These are phyloP conservation scores for Eutolmus rufibarbis DNA, from an alignment of 2,888 invertebrate species.

Conservation along the genomic window DNA sequence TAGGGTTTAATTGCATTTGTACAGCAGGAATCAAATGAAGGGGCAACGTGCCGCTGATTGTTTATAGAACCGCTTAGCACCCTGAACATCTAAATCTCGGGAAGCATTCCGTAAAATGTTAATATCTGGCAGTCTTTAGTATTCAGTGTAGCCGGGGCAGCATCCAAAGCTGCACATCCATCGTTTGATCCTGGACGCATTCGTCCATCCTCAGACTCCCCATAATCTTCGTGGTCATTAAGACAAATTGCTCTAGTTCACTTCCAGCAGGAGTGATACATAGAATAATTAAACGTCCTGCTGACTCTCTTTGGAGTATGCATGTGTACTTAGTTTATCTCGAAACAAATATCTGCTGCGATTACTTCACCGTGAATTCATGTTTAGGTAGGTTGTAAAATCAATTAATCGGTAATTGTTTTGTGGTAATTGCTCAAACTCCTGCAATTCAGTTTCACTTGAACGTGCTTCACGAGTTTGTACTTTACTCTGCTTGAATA, in stretches of 20 bases:
- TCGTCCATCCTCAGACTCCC: background rate
- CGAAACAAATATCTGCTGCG: conserved; percentile 25
- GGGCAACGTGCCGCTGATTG: background rate
- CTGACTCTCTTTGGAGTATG: background rate
- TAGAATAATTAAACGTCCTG: conserved; percentile 40
- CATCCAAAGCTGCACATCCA: background rate
- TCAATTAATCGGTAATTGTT: conserved; percentile 52
- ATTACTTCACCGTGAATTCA: conserved; percentile 2
- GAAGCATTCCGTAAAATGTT: background rate
- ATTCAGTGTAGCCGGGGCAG: background rate
- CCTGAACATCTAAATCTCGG: background rate
- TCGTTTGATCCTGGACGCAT: background rate
- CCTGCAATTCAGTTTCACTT: background rate
- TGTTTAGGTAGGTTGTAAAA: conserved; percentile 47
- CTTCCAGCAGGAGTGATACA: conserved; percentile 28
- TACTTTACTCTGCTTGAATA: background rate
- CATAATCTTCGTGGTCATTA: conserved; percentile 41
- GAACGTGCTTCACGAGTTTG: conserved; percentile 19
- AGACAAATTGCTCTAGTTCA: conserved; percentile 41
- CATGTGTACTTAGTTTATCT: conserved; percentile 45
- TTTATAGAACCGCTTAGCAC: background rate
- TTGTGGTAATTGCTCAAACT: conserved; percentile 50
- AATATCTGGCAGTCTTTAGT: background rate
- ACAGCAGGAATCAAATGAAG: background rate
- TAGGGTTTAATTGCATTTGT: background rate